Base-by-base conservation (phyloP, 2,113 vertebrate species). In the Bufo gargarizans region DNA sequence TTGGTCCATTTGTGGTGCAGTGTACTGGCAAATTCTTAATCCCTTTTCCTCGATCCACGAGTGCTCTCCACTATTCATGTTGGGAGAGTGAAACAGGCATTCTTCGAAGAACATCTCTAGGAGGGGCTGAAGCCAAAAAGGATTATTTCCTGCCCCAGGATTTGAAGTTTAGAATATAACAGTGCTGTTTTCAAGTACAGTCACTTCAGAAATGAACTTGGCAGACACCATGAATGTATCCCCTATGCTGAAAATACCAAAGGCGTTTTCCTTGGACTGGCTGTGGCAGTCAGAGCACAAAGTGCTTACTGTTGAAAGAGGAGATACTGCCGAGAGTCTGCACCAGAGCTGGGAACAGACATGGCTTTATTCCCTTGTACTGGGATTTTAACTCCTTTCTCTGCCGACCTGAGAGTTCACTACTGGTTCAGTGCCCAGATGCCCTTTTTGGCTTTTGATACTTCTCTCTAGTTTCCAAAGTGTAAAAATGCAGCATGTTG, bases 161-260 rank as follows among this genome's bases (percentile, higher is more conserved):
- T 83, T 77, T 88, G 80, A 88, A 88, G 81, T 84, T 77, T 77
- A 19, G 82, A 78, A 78, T 84, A 89, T 77, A 89, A 77, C 82
- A 78, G 82, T 12, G 49, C 87, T 89, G 74, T 89, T 89, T 84
- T 88, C 87, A 89, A 89, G 87, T 84, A 84, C 74, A 84, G 82
- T 89, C 87, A 89, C 87, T 89, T 89, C 72, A 89, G 82, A 89
- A 89, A 89, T 84, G 81, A 84, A 61, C 87, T 88, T 88, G 82
- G 87, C 87, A 89, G 63, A 89, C 82, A 43, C 72, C 59, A 84
- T 89, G 82, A 89, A 89, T 89, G 82, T 88, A 84, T 89, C 87
- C 82, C 87, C 81, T 84, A 89, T 89, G 82, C 87, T 89, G 87
- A 84, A 89, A 89, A 89, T 89, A 89, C 87, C 87, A 89, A 84